These are phyloP conservation scores for Rhagonycha fulva DNA, from an alignment of 2,888 invertebrate species.

Conservation along the genomic window DNA sequence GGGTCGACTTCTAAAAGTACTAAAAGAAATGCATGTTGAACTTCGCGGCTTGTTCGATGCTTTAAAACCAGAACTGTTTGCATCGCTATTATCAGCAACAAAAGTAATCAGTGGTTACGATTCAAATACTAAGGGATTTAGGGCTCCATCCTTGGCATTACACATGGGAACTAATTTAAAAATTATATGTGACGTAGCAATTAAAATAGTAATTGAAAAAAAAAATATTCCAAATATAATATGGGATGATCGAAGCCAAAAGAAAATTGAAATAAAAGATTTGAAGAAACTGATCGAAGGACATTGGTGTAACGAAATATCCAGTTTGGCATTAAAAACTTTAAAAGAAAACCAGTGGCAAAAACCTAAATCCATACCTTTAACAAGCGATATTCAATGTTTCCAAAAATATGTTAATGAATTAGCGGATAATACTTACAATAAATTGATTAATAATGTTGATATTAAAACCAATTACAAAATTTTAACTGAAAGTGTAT, in stretches of 20 bases:
- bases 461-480: constrained; percentile 27
- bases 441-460: constrained; percentile 18
- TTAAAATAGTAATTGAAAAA: constrained; percentile 1
- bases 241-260: neutral
- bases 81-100: constrained; percentile 4
- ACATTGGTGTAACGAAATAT: constrained; percentile 38
- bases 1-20: neutral
- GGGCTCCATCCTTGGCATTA: constrained; percentile 1
- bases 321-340: constrained; percentile 36
- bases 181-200: constrained; percentile 4
- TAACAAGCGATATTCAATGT: constrained; percentile 31
- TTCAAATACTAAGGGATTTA: neutral
- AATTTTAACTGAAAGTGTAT: constrained; percentile 28
- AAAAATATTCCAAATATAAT: neutral
- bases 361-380: constrained; percentile 31
- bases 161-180: constrained; percentile 6
- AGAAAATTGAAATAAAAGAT: constrained; percentile 14
- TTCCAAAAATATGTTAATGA: constrained; percentile 29
- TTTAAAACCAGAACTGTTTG: constrained; percentile 12
- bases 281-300: constrained; percentile 23
- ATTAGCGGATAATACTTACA: constrained; percentile 22
- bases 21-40: neutral
- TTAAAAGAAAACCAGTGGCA: constrained; percentile 35
- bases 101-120: constrained; percentile 9
- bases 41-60: neutral